phyloP scores from a whole-genome alignment of 64 coral and sea anemone species.

The Stichodactyla mertensii region DNA sequence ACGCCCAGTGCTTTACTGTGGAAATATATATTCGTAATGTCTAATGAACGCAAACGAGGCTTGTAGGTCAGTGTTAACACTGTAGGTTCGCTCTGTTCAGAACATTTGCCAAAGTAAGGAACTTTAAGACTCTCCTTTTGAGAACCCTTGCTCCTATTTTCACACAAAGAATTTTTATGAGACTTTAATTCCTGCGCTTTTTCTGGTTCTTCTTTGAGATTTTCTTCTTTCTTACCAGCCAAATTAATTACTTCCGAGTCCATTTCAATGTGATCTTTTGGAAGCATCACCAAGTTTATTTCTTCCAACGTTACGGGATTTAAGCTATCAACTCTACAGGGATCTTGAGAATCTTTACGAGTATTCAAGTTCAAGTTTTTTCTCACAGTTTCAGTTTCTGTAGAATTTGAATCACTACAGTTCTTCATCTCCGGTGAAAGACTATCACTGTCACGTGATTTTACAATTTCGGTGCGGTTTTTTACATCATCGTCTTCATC shows the following conservation, averaged over 20 bases:
- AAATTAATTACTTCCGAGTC: neutral
- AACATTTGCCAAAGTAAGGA: neutral
- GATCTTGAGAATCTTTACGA: neutral
- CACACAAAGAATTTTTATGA: neutral
- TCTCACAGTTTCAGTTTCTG: too few relatives aligned
- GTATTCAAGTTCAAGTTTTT: too few relatives aligned
- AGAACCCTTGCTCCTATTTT: neutral
- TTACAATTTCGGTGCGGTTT: too few relatives aligned
- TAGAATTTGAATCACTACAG: too few relatives aligned
- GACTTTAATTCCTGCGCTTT: neutral
- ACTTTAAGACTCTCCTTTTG: neutral
- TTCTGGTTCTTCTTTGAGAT: neutral
- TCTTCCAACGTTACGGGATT: neutral
- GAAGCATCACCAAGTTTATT: conserved; percentile 1
- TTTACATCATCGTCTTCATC: neutral
- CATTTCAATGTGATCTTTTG: neutral
- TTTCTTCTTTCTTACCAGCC: neutral
- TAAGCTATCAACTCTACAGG: neutral
- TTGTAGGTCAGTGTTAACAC: neutral
- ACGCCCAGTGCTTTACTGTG: conserved; percentile 54
- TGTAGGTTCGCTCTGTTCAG: neutral
- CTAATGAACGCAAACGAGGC: conserved; percentile 59
- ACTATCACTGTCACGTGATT: too few relatives aligned
- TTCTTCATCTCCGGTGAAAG: too few relatives aligned
- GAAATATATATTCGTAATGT: conserved; percentile 59